Evolutionary conservation across 2,797 vertebrate genomes (phyloP), one percentile per base, ranked within the genome.

Genomic region (Artibeus jamaicensis): DNA sequence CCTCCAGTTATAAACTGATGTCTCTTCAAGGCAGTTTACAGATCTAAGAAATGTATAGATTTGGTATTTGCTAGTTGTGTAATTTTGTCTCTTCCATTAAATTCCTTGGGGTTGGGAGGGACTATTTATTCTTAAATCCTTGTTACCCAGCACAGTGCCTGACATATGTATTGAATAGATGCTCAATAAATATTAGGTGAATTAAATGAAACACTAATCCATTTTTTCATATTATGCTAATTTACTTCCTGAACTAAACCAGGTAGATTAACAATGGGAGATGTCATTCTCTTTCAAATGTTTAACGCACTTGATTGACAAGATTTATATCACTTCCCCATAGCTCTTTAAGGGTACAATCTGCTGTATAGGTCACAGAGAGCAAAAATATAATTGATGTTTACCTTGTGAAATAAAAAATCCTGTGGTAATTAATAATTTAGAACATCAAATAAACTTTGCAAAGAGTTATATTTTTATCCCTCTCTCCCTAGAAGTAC

Each of bases 381-480:
- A 76, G 14, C 65, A 89, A 93, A 95, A 42, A 86, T 86, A 83
- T 37, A 74, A 79, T 59, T 82, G 39, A 67, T 71, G 19, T 32
- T 42, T 97, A 44, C 34, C 73, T 37, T 12, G 68, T 65, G 39
- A 93, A 89, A 21, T 71, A 7, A 78, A 91, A 89, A 91, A 55
- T 89, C 53, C 24, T 90, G 26, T 70, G 42, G 32, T 70, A 88
- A 96, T 62, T 77, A 86, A 81, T 89, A 89, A 96, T 94, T 78
- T 62, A 87, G 70, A 84, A 48, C 24, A 94, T n/a, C 29, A 87
- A 92, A 39, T 85, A 87, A 94, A 82, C 9, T 83, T 81, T 76
- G n/a, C n/a, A 89, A 71, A 85, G 29, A 37, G 14, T 15, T 53
- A 50, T 85, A 22, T 82, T 87, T 86, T 71, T 53, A 76, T 62